phyloP scores from a whole-genome alignment of 2,888 invertebrate species.

The Mesochorus sp. region DNA sequence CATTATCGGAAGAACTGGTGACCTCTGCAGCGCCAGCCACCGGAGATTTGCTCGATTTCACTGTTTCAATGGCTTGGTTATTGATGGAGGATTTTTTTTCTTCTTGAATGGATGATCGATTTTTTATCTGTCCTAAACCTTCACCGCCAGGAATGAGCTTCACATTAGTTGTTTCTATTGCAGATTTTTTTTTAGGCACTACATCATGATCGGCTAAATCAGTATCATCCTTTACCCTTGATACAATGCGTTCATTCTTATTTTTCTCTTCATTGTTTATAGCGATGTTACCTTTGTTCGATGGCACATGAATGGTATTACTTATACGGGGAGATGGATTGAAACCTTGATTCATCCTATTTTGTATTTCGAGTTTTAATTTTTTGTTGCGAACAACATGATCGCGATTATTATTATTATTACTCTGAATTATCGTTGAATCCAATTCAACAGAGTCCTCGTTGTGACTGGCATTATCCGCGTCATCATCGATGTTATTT shows the following conservation, averaged over 20 bases:
- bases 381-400: too few species aligned
- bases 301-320: neutral
- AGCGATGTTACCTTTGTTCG: neutral
- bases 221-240: neutral
- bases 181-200: neutral
- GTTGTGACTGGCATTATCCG: neutral
- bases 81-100: neutral
- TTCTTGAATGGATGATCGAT: neutral
- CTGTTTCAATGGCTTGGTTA: neutral
- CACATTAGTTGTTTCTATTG: neutral
- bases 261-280: neutral
- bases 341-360: too few species aligned
- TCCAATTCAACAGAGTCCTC: neutral
- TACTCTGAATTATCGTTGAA: neutral
- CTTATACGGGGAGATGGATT: neutral
- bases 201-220: neutral
- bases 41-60: neutral
- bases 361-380: neutral
- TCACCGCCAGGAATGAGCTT: neutral
- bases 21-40: neutral
- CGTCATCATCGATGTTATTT: neutral
- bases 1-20: neutral
- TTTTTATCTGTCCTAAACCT: neutral
- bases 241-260: neutral
- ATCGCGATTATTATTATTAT: too few species aligned